These are phyloP conservation scores for Chironomus striatipennis DNA, from an alignment of 1,140 invertebrate species.

Conservation along the genomic window DNA sequence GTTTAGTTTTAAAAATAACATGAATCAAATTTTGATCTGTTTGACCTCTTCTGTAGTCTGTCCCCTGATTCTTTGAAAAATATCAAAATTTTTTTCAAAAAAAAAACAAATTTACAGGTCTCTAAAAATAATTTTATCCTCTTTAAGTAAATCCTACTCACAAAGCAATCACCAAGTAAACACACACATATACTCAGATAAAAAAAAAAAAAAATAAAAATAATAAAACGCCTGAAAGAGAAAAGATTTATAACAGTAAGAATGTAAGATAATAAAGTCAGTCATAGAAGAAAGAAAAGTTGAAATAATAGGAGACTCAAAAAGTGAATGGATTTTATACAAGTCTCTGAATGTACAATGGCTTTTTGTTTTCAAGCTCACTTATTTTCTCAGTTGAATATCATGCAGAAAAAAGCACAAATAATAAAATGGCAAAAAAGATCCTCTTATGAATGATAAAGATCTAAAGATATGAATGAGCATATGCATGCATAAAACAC, in stretches of 20 bases:
- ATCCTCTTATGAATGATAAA: conserved; percentile 7
- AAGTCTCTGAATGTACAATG: neutral
- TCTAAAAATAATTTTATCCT: too few relatives aligned
- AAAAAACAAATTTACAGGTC: too few relatives aligned
- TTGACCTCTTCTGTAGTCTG: too few relatives aligned
- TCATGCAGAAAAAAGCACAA: too few relatives aligned
- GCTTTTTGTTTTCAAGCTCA: neutral
- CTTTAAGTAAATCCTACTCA: too few relatives aligned
- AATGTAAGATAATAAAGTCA: conserved; percentile 14
- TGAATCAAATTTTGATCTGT: too few relatives aligned
- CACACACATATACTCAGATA: too few relatives aligned
- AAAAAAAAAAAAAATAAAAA: neutral
- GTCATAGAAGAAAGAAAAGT: neutral
- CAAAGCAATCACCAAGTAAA: too few relatives aligned
- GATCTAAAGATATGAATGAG: conserved; percentile 1
- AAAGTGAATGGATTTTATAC: neutral
- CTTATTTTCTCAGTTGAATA: too few relatives aligned
- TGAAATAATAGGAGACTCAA: neutral
- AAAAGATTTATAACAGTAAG: conserved; percentile 6
- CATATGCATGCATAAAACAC: neutral
- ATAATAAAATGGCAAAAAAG: neutral
- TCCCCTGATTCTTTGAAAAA: too few relatives aligned
- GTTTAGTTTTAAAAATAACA: too few relatives aligned
- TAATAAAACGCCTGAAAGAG: conserved; percentile 2
- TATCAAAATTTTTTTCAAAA: too few relatives aligned